These are phyloP conservation scores for Shargacucullia verbasci DNA, from an alignment of 2,888 invertebrate species.

Conservation along the genomic window DNA sequence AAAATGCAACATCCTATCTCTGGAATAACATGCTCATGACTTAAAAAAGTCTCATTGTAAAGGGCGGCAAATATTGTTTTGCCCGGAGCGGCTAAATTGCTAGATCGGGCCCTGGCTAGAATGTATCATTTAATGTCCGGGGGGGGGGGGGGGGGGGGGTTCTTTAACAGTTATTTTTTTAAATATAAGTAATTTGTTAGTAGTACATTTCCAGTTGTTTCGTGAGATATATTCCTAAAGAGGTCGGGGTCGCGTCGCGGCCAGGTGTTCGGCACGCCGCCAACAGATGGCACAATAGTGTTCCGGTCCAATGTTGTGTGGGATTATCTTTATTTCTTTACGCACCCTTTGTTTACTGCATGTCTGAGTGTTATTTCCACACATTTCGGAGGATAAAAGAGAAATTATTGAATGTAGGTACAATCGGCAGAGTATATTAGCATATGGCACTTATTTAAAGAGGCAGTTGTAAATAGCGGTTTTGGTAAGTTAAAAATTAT, in stretches of 20 bases:
- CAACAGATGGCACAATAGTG: conserved; percentile 82
- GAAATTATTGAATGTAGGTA: not conserved
- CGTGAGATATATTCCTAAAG: conserved; percentile 59
- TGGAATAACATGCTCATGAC: no score
- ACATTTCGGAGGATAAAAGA: not conserved
- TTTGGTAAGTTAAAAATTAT: no score
- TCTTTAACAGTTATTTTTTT: not conserved
- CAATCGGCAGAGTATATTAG: no score
- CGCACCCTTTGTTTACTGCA: conserved; percentile 36
- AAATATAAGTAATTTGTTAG: conserved; percentile 54
- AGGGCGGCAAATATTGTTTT: no score
- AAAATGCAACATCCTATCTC: no score
- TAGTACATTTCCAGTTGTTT: conserved; percentile 55
- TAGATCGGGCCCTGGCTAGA: no score
- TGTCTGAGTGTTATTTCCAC: conserved; percentile 2
- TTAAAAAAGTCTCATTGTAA: no score
- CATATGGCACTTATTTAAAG: no score
- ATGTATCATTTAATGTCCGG: no score
- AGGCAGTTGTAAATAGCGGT: no score
- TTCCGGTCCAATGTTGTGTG: conserved; percentile 58
- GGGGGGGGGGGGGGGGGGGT: no score
- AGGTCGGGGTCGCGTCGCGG: conserved; percentile 64
- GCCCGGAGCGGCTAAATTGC: no score
- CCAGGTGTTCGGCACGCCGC: conserved; percentile 79
- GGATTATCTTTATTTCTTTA: conserved; percentile 47